Evolutionary conservation across 2,113 vertebrate genomes (phyloP), one percentile per base, ranked within the genome.

Genomic region (Scatophagus argus): DNA sequence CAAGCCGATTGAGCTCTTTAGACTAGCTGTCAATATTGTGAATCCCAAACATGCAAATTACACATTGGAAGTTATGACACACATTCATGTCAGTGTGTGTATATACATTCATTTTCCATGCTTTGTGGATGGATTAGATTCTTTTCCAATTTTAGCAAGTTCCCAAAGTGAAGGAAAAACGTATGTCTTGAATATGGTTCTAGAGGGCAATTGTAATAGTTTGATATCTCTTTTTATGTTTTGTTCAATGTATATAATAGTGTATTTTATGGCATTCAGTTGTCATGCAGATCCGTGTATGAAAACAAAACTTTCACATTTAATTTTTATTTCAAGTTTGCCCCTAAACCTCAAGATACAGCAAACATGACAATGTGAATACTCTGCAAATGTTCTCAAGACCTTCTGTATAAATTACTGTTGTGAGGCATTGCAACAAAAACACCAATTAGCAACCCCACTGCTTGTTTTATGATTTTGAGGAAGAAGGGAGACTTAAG

Each of bases 401-500:
- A 46, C 5, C 6, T 44, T 31, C 64, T 63, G 23, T 27, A 52
- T 39, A 58, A 65, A 54, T 60, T 31, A 27, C 25, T 79, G 10
- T 41, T 41, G 31, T 70, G 66, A 44, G 32, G 12, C 32, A 36
- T 59, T 6, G 2, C 41, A 66, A 55, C 39, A 49, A 66, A 68
- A 83, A 60, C 49, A 46, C 8, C 54, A 58, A 23, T 63, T 63
- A 56, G n/a, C 17, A 44, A 63, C 34, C 49, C 12, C 1, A 25
- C 38, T 54, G 44, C 27, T 70, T 72, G 60, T 60, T 65, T 70
- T 52, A 41, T 52, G 8, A 25, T 63, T 63, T 69, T 39, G 19
- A 31, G 39, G 23, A 19, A 63, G 23, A 16, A n/a, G 17, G 41
- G 23, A 36, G 62, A 58, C 27, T 54, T 67, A 49, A 49, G 16